phyloP scores from a whole-genome alignment of 2,888 invertebrate species.

The Platycheirus albimanus region DNA sequence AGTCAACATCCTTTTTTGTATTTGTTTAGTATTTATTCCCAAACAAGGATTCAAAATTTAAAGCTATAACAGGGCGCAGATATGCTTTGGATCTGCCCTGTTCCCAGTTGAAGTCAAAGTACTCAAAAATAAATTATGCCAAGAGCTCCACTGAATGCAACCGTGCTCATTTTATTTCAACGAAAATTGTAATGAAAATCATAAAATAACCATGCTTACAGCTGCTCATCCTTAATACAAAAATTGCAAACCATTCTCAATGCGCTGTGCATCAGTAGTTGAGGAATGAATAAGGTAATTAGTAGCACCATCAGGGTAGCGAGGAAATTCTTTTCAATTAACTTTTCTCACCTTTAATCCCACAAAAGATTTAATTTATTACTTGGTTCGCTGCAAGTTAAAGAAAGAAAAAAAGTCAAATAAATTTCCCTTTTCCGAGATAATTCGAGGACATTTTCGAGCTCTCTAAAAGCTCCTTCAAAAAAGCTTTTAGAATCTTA shows the following conservation, averaged over 20 bases:
- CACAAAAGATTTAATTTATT: background rate
- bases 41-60: no score
- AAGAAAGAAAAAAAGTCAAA: background rate
- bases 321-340: slow-evolving; percentile 63
- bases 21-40: no score
- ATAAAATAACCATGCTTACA: no score
- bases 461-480: background rate
- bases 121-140: no score
- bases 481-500: background rate
- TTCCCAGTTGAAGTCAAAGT: no score
- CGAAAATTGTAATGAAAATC: no score
- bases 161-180: no score
- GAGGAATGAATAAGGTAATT: slow-evolving; percentile 62
- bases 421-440: background rate
- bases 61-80: no score
- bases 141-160: no score
- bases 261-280: background rate
- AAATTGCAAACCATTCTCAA: background rate
- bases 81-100: no score
- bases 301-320: slow-evolving; percentile 23
- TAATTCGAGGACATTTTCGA: background rate
- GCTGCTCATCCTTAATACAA: background rate
- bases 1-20: no score
- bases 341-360: slow-evolving; percentile 36
- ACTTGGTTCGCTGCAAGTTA: no score